These are phyloP conservation scores for Molossus molossus DNA, from an alignment of 2,797 vertebrate genomes.

Conservation along the genomic window DNA sequence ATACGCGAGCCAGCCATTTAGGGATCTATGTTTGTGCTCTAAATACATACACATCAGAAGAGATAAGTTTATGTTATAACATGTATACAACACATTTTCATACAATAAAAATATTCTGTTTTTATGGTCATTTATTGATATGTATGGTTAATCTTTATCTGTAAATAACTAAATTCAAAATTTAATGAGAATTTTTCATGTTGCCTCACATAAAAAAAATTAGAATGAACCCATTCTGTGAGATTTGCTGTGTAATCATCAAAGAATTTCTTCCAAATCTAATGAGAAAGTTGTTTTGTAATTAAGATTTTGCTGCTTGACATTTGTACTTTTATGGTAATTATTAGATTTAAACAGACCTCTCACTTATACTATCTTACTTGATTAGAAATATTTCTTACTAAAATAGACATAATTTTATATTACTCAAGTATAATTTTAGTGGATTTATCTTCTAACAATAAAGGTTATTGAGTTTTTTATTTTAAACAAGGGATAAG, in stretches of 20 bases:
- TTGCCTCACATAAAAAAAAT: neutral
- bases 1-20: neutral
- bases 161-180: neutral
- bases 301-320: neutral
- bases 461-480: neutral
- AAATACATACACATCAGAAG: neutral
- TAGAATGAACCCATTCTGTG: neutral
- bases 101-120: neutral
- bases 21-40: neutral
- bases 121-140: neutral
- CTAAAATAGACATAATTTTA: neutral
- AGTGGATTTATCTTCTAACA: neutral
- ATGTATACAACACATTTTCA: neutral
- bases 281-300: neutral
- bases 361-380: neutral
- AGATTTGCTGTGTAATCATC: neutral
- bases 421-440: neutral
- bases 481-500: neutral
- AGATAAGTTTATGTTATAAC: neutral
- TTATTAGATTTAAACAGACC: neutral
- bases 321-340: neutral
- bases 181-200: neutral
- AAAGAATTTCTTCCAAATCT: neutral
- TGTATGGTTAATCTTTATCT: neutral
- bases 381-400: conserved; percentile 29